Evolutionary conservation across 2,113 vertebrate species (phyloP), one percentile per base, ranked within the genome.

Genomic region (Otocyon megalotis): DNA sequence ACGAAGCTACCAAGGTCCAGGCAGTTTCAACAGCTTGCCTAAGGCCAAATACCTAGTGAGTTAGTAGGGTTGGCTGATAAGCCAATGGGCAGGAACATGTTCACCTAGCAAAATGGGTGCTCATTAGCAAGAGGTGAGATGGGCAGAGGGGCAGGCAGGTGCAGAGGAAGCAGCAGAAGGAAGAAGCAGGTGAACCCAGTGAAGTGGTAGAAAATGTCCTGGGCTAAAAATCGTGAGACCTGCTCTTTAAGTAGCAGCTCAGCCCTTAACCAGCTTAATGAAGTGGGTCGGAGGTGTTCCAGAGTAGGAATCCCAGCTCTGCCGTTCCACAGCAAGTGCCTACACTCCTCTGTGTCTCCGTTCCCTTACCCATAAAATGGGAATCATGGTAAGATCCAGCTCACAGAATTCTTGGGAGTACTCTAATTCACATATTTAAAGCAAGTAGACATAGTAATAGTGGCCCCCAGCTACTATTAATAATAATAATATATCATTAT

Each of bases 11-110:
- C 19, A 60, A 63, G n/a, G 14, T 24, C 48, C 53, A 43, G 30
- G 16, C 9, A 87, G 26, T 1, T 15, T 5, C 19, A 43, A 22
- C 19, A 8, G 3, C 54, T 60, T 4, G 0, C 35, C 19, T 16
- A 12, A 24, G 4, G 48, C 54, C 93, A 58, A 24, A 20, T 2
- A 62, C n/a, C 84, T 65, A 11, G 30, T 22, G 50, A n/a, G 32
- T n/a, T n/a, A 30, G 48, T 37, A 4, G 54, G 53, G 53, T 37
- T 50, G 7, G 13, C 10, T 56, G 4, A 15, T 37, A 37, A 65
- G 48, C 77, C 58, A 10, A 15, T 11, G 54, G 37, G 24, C 32
- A 62, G 69, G 5, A 58, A 48, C 12, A 4, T 16, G 14, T 2
- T 86, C 10, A 26, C 14, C 35, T 30, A 30, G 56, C n/a, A 37